These are phyloP conservation scores for Macroglossus sobrinus DNA, from an alignment of 2,113 vertebrate genomes.

Conservation along the genomic window DNA sequence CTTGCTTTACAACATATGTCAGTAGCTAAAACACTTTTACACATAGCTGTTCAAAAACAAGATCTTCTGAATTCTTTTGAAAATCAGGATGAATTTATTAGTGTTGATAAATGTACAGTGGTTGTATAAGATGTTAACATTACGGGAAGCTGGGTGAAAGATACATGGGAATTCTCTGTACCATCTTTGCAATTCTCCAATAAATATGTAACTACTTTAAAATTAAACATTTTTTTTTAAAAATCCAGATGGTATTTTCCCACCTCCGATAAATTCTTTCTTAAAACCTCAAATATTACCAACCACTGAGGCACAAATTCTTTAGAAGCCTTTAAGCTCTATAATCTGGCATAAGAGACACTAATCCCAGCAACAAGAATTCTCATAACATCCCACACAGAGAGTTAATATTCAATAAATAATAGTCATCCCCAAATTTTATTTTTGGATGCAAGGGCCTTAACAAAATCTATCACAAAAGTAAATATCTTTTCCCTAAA, in stretches of 20 bases:
- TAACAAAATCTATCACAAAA: slow-evolving; percentile 3
- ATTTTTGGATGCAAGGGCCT: slow-evolving; percentile 23
- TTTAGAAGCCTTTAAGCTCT: neutral
- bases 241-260: slow-evolving; percentile 15
- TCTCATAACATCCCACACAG: neutral
- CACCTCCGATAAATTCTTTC: neutral
- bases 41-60: neutral
- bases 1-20: neutral
- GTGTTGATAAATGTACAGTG: neutral
- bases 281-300: slow-evolving; percentile 40
- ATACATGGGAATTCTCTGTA: neutral
- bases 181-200: neutral
- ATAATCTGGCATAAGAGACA: neutral
- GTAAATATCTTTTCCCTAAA: slow-evolving; percentile 12
- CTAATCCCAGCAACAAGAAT: neutral
- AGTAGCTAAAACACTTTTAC: neutral
- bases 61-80: neutral
- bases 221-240: neutral
- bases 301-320: neutral
- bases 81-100: slow-evolving; percentile 17
- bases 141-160: neutral
- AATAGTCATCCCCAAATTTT: slow-evolving; percentile 18
- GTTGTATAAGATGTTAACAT: neutral
- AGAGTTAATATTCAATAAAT: slow-evolving; percentile 9
- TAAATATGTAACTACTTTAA: slow-evolving; percentile 7